phyloP scores from a whole-genome alignment of 2,797 vertebrate species.

The Amniataba percoides region DNA sequence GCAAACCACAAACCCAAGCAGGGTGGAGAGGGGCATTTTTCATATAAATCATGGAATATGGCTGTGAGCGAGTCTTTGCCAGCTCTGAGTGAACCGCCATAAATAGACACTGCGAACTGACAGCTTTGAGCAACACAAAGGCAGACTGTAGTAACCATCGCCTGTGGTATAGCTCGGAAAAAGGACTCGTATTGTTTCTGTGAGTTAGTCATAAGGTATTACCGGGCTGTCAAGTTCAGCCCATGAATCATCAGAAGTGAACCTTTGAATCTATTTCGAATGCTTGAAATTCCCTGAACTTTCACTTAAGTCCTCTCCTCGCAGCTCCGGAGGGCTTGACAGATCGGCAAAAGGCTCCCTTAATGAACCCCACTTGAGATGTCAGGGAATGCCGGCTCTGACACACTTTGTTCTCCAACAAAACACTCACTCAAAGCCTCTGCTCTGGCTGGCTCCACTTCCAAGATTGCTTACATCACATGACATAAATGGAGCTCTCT shows the following conservation, averaged over 20 bases:
- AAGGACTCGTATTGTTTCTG: constrained; percentile 60
- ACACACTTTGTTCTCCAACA: constrained; percentile 47
- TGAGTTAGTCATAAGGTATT: constrained; percentile 65
- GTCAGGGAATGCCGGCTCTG: constrained; percentile 16
- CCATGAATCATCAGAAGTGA: constrained; percentile 20
- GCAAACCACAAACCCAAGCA: constrained; percentile 76
- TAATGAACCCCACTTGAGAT: constrained; percentile 43
- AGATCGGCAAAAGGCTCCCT: constrained; percentile 20
- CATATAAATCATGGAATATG: constrained; percentile 81
- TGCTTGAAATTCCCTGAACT: constrained; percentile 31
- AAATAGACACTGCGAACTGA: constrained; percentile 80
- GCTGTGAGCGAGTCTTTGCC: constrained; percentile 69
- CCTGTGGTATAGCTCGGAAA: constrained; percentile 53
- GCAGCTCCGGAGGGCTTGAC: constrained; percentile 26
- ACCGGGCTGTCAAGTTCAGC: constrained; percentile 44
- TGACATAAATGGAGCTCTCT: constrained; percentile 45
- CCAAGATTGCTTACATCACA: constrained; percentile 48
- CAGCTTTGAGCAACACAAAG: constrained; percentile 79
- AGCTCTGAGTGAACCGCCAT: constrained; percentile 63
- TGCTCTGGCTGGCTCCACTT: constrained; percentile 43
- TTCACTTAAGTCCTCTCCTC: constrained; percentile 28
- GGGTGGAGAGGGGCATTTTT: constrained; percentile 80
- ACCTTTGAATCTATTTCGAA: constrained; percentile 23
- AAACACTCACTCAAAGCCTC: constrained; percentile 41
- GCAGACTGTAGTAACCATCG: constrained; percentile 63